These are phyloP conservation scores for Chouioia cunea DNA, from an alignment of 2,888 invertebrate species.

Conservation along the genomic window DNA sequence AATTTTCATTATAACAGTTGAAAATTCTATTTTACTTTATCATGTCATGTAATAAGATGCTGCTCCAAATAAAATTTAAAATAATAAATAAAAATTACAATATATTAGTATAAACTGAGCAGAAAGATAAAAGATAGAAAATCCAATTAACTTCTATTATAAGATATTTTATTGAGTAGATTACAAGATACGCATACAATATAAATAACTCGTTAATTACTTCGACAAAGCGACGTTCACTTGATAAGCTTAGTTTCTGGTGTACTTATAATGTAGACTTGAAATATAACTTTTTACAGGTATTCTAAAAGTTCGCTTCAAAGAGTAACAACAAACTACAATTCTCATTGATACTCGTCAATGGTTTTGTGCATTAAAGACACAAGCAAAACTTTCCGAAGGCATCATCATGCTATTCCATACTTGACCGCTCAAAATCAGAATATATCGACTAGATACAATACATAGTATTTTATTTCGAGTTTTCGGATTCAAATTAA, in stretches of 20 bases:
- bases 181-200: conserved; percentile 38
- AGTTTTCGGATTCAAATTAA: too few species aligned
- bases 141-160: conserved; percentile 23
- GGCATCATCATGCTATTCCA: too few species aligned
- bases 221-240: conserved; percentile 37
- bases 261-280: conserved; percentile 33
- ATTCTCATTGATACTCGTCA: too few species aligned
- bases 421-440: conserved; percentile 1
- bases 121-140: conserved; percentile 1
- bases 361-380: neutral
- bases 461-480: conserved; percentile 26
- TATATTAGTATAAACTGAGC: too few species aligned
- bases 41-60: too few species aligned
- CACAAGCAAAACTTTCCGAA: too few species aligned
- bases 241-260: conserved; percentile 19
- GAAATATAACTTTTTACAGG: conserved; percentile 23
- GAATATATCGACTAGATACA: conserved; percentile 44
- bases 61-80: too few species aligned
- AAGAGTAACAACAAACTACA: neutral
- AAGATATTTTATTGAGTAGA: conserved; percentile 44
- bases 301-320: conserved; percentile 3
- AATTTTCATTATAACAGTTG: too few species aligned
- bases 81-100: too few species aligned
- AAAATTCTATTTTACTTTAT: too few species aligned
- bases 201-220: conserved; percentile 40